Conservation (phyloP, 2,113 vertebrate species). For the Phylloscopus trochiloides region DNA sequence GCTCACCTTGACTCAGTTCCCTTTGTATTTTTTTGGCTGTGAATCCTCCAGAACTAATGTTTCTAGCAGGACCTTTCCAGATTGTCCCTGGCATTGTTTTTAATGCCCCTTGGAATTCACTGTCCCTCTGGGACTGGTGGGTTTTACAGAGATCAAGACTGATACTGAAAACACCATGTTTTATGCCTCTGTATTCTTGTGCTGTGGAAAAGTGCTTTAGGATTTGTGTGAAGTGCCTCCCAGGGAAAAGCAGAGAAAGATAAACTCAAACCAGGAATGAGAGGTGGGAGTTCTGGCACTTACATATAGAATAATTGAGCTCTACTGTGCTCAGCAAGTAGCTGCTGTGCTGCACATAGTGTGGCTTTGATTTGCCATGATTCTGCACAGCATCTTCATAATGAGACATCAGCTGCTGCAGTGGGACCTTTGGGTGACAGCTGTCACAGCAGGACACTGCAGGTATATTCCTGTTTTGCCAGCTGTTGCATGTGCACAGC, state of each 20-base stretch:
- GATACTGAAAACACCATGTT: background rate
- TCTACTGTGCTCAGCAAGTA: background rate
- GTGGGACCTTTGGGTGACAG: background rate
- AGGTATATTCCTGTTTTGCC: background rate
- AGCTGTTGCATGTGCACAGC: background rate
- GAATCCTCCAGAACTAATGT: background rate
- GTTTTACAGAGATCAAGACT: background rate
- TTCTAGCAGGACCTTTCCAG: background rate
- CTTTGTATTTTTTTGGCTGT: constrained; percentile 10
- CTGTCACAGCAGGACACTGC: background rate
- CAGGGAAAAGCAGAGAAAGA: background rate
- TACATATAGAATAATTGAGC: background rate
- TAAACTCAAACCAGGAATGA: background rate
- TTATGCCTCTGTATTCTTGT: background rate
- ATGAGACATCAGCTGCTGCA: background rate
- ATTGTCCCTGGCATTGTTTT: background rate
- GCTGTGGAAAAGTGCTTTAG: background rate
- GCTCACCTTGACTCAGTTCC: constrained; percentile 64
- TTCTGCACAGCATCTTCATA: background rate
- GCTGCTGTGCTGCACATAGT: background rate
- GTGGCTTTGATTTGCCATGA: background rate
- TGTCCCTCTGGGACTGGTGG: background rate
- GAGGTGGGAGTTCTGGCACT: background rate
- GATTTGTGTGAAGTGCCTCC: background rate
- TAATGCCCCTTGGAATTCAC: background rate